Percentiles rank a stretch among this genome's conserved stretches.
phyloP scores from a whole-genome alignment of 64 coral and sea anemone genomes.

The Actinia tenebrosa region DNA sequence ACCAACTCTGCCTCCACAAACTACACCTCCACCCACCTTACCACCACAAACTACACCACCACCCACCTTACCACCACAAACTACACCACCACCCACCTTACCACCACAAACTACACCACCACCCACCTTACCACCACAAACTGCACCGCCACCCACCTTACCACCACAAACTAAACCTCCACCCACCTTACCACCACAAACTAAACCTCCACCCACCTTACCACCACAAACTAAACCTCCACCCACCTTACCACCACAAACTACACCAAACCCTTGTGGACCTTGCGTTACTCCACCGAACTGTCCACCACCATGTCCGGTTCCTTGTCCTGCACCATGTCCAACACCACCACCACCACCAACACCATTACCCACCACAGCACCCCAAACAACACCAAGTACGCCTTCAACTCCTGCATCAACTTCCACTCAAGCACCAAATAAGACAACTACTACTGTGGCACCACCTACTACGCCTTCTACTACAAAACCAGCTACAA shows the following conservation, averaged over 20 bases:
- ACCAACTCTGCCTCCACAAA: constrained; percentile 21
- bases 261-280: constrained; percentile 43
- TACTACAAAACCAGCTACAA: constrained; percentile 16
- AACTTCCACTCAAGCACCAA: background rate
- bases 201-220: too few relatives aligned
- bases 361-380: constrained; percentile 10
- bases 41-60: background rate
- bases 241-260: constrained; percentile 18
- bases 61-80: constrained; percentile 16
- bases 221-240: too few relatives aligned
- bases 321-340: constrained; percentile 17
- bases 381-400: constrained; percentile 1
- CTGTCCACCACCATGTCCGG: constrained; percentile 2
- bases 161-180: too few relatives aligned
- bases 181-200: too few relatives aligned
- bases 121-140: constrained; percentile 4
- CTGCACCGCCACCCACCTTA: too few relatives aligned
- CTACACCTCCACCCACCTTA: constrained; percentile 5
- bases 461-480: background rate
- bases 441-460: background rate
- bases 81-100: constrained; percentile 5
- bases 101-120: constrained; percentile 29
- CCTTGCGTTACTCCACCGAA: constrained; percentile 1
- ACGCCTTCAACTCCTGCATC: background rate
- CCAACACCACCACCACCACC: constrained; percentile 14